Evolutionary conservation across 2,797 vertebrate species (phyloP).

Genomic region (Zenarchopterus dispar): DNA sequence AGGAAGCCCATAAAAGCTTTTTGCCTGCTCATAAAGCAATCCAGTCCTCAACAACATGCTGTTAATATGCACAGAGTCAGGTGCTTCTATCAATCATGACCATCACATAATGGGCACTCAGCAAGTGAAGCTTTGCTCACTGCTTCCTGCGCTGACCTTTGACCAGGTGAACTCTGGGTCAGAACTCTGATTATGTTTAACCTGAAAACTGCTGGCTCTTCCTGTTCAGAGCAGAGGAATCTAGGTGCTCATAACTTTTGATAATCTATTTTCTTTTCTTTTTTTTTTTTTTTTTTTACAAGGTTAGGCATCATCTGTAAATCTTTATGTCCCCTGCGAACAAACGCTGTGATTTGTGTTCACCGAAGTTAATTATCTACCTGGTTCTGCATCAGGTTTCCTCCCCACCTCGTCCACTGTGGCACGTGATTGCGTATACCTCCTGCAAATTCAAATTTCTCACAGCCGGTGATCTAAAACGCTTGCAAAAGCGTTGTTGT

Average conservation of each 20-base stretch:
- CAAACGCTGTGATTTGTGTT: slow-evolving; percentile 60
- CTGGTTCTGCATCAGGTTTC: slow-evolving; percentile 47
- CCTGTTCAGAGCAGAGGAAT: slow-evolving; percentile 33
- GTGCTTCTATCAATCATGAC: slow-evolving; percentile 75
- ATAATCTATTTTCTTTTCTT: neutral
- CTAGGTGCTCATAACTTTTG: slow-evolving; percentile 5
- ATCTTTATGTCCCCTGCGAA: slow-evolving; percentile 52
- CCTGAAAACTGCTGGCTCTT: slow-evolving; percentile 69
- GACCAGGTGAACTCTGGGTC: slow-evolving; percentile 47
- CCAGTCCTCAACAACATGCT: slow-evolving; percentile 25
- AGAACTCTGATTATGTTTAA: slow-evolving; percentile 34
- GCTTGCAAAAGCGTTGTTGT: neutral
- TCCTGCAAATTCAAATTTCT: neutral
- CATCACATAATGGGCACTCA: slow-evolving; percentile 52
- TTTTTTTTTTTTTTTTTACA: neutral
- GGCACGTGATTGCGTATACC: neutral
- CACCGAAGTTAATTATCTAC: slow-evolving; percentile 72
- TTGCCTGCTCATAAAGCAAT: slow-evolving; percentile 59
- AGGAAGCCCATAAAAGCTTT: slow-evolving; percentile 46
- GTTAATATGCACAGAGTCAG: slow-evolving; percentile 69
- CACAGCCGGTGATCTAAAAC: too few species aligned
- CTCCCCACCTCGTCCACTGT: slow-evolving; percentile 11
- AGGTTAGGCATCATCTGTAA: slow-evolving; percentile 40
- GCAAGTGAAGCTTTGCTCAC: slow-evolving; percentile 45
- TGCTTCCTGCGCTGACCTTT: slow-evolving; percentile 47